Conservation (phyloP, 2,797 vertebrate species). For the Hydrocynus forskahlii region DNA sequence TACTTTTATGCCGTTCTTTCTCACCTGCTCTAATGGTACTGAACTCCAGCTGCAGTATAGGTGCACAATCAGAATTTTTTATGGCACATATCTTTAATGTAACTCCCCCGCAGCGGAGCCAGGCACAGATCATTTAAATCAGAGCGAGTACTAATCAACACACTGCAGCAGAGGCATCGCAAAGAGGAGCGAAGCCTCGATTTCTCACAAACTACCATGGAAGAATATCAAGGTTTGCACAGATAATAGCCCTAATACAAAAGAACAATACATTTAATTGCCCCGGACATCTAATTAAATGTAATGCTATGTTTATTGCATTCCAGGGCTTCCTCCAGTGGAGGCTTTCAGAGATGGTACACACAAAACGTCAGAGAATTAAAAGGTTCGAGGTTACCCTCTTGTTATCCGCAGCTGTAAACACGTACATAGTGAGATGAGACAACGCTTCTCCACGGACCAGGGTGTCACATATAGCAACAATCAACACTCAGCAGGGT, state of each 20-base stretch:
- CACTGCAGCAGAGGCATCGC: neutral
- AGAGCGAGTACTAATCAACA: slow-evolving; percentile 29
- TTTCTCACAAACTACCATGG: neutral
- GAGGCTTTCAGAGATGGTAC: neutral
- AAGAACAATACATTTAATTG: slow-evolving; percentile 7
- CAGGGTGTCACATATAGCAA: too few species aligned
- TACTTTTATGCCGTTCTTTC: neutral
- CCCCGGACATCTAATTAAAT: neutral
- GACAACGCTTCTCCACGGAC: too few species aligned
- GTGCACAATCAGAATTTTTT: slow-evolving; percentile 44
- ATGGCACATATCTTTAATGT: slow-evolving; percentile 27
- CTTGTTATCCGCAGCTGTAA: too few species aligned
- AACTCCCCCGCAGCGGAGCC: slow-evolving; percentile 33
- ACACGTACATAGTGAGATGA: too few species aligned
- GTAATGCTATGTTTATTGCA: neutral
- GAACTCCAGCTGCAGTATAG: slow-evolving; percentile 11
- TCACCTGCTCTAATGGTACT: neutral
- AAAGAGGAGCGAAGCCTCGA: slow-evolving; percentile 4
- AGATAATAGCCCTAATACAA: neutral
- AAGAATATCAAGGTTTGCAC: neutral
- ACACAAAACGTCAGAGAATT: too few species aligned
- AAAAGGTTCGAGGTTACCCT: too few species aligned
- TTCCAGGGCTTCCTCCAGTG: neutral
- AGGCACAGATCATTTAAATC: slow-evolving; percentile 43
- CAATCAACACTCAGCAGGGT: too few species aligned